A percentile compares a stretch with the other conserved stretches of the same genome.
Conservation (phyloP, 1,140 invertebrate species). For the Sweltsa coloradensis region DNA sequence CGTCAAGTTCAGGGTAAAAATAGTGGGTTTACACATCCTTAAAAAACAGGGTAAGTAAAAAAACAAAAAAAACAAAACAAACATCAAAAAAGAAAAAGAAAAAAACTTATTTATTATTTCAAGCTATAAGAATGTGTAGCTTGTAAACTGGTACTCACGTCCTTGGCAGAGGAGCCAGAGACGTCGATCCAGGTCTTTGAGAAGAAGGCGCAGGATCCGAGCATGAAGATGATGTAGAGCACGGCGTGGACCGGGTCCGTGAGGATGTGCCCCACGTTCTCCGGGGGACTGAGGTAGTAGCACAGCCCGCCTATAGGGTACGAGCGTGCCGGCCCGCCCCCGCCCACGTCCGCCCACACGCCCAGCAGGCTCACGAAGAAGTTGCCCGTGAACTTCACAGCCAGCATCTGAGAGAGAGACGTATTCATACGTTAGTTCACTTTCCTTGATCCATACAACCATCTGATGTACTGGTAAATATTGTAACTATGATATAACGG, state of each 20-base stretch:
- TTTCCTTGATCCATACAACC: too few species aligned
- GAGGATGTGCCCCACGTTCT: constrained; percentile 88
- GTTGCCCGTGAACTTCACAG: constrained; percentile 96
- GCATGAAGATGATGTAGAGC: constrained; percentile 98
- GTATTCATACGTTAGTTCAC: too few species aligned
- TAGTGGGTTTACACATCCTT: too few species aligned
- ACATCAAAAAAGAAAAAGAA: too few species aligned
- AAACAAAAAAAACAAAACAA: too few species aligned
- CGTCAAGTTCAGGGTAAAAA: too few species aligned
- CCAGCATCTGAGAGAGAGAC: constrained; percentile 69
- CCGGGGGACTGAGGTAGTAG: constrained; percentile 97
- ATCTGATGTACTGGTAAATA: too few species aligned
- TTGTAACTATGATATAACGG: too few species aligned
- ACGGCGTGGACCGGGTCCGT: constrained; percentile 96
- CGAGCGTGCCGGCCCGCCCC: constrained; percentile 88
- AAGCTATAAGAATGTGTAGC: too few species aligned
- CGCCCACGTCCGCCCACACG: constrained; percentile 96
- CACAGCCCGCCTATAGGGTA: constrained; percentile 95
- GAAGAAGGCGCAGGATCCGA: constrained; percentile 99
- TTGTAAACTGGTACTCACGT: constrained; percentile 81
- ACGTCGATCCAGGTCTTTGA: constrained; percentile 99
- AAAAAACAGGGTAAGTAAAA: too few species aligned
- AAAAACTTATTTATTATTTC: too few species aligned
- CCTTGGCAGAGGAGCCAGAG: constrained; percentile 97
- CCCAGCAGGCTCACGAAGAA: constrained; percentile 97